Evolutionary conservation across 53 echinoderm and acorn worm genomes (phyloP).

Genomic region (Antedon mediterranea): DNA sequence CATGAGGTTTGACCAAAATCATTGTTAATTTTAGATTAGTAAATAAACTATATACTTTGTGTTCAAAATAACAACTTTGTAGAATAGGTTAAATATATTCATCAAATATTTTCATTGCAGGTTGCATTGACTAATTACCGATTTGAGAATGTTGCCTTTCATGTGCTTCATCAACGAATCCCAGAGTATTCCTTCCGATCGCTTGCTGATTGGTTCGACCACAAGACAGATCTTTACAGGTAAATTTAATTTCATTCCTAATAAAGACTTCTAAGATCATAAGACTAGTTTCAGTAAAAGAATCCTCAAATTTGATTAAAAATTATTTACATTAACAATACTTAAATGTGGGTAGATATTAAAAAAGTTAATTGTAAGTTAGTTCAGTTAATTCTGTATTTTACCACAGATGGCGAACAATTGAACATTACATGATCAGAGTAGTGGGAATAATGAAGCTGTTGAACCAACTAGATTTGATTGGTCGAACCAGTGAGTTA

Average conservation of each 20-base stretch:
- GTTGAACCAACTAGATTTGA: conserved; percentile 65
- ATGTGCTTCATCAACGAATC: conserved; percentile 79
- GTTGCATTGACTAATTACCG: conserved; percentile 79
- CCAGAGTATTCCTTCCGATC: conserved; percentile 59
- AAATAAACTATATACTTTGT: no score
- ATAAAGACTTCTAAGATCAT: no score
- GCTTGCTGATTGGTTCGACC: conserved; percentile 89
- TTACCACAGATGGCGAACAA: conserved; percentile 53
- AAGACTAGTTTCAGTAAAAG: no score
- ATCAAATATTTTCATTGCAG: conserved; percentile 34
- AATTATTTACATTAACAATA: no score
- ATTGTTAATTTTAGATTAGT: no score
- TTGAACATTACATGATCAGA: conserved; percentile 67
- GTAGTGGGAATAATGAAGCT: conserved; percentile 51
- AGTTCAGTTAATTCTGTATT: background rate
- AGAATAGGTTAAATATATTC: no score
- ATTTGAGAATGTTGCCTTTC: conserved; percentile 94
- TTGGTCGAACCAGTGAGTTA: conserved; percentile 83
- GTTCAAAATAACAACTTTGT: no score
- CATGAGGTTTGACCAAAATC: no score
- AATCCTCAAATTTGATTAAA: no score
- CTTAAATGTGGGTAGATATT: no score
- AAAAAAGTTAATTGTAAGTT: no score
- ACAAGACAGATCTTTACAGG: conserved; percentile 70
- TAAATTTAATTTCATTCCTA: no score